phyloP scores from a whole-genome alignment of 92 coral and sea anemone genomes.

The Pocillopora grandis region DNA sequence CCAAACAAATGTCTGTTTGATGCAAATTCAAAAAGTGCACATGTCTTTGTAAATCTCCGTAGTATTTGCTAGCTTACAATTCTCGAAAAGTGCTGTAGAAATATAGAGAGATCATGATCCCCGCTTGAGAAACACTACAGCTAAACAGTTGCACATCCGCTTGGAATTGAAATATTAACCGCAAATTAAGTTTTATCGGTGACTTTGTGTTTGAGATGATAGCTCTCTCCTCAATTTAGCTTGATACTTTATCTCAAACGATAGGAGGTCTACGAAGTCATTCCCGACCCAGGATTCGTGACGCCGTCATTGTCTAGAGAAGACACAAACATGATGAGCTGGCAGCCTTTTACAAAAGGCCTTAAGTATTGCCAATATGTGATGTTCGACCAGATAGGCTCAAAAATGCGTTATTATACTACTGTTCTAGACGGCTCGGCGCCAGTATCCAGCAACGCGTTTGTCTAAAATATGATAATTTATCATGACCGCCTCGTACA shows the following conservation, averaged over 20 bases:
- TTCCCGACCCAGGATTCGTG: constrained; percentile 11
- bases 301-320: constrained; percentile 44
- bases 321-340: constrained; percentile 30
- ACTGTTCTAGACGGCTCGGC: constrained; percentile 23
- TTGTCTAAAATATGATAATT: constrained; percentile 36
- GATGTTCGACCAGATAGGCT: constrained; percentile 10
- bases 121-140: background rate
- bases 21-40: no score
- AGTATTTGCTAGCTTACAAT: no score
- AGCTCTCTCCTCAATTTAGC: constrained; percentile 12
- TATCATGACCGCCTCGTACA: constrained; percentile 36
- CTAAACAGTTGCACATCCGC: no score
- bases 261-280: constrained; percentile 27
- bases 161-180: constrained; percentile 1
- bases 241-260: constrained; percentile 17
- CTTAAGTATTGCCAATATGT: constrained; percentile 17
- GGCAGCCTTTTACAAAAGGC: constrained; percentile 27
- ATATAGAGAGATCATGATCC: no score
- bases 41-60: no score
- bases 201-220: constrained; percentile 16
- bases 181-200: constrained; percentile 24
- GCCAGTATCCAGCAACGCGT: constrained; percentile 44
- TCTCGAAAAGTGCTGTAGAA: no score
- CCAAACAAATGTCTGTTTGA: no score
- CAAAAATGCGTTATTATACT: background rate